Evolutionary conservation across 2,888 invertebrate genomes (phyloP).

Genomic region (Nemoura dubitans): DNA sequence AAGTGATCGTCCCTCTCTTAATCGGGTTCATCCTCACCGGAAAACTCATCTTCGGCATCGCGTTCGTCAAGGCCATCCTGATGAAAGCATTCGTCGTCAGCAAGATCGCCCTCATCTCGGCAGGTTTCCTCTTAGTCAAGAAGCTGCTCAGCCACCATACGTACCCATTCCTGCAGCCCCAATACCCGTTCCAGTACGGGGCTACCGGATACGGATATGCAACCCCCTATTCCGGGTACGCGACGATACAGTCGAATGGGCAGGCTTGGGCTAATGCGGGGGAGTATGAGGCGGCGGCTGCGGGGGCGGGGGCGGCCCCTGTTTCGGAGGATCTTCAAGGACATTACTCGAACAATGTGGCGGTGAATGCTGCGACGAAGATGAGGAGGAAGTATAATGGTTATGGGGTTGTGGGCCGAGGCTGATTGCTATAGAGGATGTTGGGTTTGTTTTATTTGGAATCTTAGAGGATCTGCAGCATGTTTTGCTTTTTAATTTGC

Average conservation of each 20-base stretch:
- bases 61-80: conserved; percentile 70
- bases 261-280: conserved; percentile 41
- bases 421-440: neutral
- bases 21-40: conserved; percentile 76
- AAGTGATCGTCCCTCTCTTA: conserved; percentile 71
- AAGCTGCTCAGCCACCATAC: conserved; percentile 57
- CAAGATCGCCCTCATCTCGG: conserved; percentile 73
- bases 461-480: no score
- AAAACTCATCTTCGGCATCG: conserved; percentile 68
- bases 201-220: conserved; percentile 64
- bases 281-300: conserved; percentile 15
- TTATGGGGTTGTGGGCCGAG: neutral
- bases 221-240: conserved; percentile 54
- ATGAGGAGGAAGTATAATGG: conserved; percentile 26
- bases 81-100: conserved; percentile 76
- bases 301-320: neutral
- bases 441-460: neutral
- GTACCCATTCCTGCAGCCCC: conserved; percentile 65
- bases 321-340: conserved; percentile 45
- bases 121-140: conserved; percentile 69
- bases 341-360: conserved; percentile 44
- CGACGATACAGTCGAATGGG: conserved; percentile 54
- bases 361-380: conserved; percentile 22
- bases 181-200: conserved; percentile 56
- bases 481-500: no score